phyloP scores from a whole-genome alignment of 2,113 vertebrate genomes.

The Oryzias javanicus region DNA sequence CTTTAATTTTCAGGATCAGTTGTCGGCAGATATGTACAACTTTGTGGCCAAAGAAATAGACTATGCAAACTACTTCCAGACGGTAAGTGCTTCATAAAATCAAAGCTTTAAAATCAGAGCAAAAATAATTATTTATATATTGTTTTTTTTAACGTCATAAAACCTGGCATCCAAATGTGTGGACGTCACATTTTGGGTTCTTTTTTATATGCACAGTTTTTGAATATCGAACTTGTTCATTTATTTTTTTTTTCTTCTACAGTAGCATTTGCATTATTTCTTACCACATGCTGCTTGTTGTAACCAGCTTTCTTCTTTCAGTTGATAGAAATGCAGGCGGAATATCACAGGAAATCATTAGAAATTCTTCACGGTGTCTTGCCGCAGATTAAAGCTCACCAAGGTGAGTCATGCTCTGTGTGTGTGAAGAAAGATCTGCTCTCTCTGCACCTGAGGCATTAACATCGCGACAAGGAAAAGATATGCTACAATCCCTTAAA shows the following conservation, averaged over 20 bases:
- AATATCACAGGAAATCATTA: slow-evolving; percentile 94
- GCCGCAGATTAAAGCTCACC: slow-evolving; percentile 98
- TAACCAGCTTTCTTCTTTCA: slow-evolving; percentile 48
- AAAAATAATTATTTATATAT: background rate
- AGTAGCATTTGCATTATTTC: no score
- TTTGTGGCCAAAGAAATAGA: slow-evolving; percentile 99
- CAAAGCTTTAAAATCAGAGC: background rate
- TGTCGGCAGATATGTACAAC: slow-evolving; percentile 98
- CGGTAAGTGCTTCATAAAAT: slow-evolving; percentile 76
- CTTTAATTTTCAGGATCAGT: slow-evolving; percentile 85
- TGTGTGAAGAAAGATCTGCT: slow-evolving; percentile 14
- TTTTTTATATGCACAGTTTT: no score
- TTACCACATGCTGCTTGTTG: background rate
- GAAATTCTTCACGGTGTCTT: slow-evolving; percentile 89
- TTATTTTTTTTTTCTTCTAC: no score
- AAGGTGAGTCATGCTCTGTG: slow-evolving; percentile 82
- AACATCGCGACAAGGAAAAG: slow-evolving; percentile 13
- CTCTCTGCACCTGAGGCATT: slow-evolving; percentile 31
- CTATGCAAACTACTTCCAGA: slow-evolving; percentile 99
- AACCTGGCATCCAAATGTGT: no score
- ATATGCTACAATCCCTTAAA: slow-evolving; percentile 11
- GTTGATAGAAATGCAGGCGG: slow-evolving; percentile 96
- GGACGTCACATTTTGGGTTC: no score
- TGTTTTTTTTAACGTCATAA: no score
- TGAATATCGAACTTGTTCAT: no score